phyloP scores from a whole-genome alignment of 64 coral and sea anemone species.

The Hydrozoanthus tunicans region DNA sequence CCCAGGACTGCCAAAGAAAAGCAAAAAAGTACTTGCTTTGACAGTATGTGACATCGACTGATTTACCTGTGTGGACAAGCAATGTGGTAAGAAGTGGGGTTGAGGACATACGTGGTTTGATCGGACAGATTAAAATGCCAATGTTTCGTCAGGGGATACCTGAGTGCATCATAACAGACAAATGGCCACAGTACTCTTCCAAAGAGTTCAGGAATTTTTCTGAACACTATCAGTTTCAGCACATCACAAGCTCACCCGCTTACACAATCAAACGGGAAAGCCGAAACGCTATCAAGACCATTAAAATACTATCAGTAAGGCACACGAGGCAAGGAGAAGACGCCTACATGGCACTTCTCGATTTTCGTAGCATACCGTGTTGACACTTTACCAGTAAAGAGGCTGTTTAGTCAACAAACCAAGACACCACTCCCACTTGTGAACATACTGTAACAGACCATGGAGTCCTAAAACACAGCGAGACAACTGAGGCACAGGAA shows the following conservation, averaged over 20 bases:
- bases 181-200: background rate
- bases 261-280: background rate
- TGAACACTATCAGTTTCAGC: background rate
- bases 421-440: background rate
- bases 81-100: too few relatives aligned
- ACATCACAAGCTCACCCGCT: background rate
- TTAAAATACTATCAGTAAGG: background rate
- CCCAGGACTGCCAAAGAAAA: too few relatives aligned
- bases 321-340: background rate
- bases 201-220: background rate
- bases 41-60: too few relatives aligned
- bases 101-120: too few relatives aligned
- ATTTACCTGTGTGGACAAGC: too few relatives aligned
- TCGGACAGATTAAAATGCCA: too few relatives aligned
- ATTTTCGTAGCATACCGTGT: background rate
- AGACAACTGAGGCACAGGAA: background rate
- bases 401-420: background rate
- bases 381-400: background rate
- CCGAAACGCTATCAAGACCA: background rate
- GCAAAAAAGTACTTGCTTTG: too few relatives aligned
- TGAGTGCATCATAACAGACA: background rate
- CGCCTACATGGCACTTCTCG: background rate
- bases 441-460: background rate
- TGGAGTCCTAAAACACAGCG: background rate
- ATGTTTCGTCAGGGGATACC: background rate